Evolutionary conservation across 2,888 invertebrate genomes (phyloP).

Genomic region (Drosophila macrospina): DNA sequence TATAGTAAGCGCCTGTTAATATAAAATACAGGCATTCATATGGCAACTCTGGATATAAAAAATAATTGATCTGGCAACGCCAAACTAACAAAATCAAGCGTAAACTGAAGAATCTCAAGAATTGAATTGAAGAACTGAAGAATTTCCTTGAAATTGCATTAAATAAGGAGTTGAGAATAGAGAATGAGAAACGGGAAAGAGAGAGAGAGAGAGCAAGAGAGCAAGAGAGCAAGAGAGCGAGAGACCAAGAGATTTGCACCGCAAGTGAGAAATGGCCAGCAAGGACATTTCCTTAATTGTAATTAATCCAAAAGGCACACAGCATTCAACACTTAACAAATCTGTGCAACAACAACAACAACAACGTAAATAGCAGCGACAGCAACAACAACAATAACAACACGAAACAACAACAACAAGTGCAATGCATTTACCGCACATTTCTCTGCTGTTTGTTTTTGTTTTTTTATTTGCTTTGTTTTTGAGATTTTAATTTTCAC

Average conservation of each 20-base stretch:
- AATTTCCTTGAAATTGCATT: neutral
- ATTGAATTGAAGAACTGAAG: neutral
- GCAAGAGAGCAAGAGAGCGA: neutral
- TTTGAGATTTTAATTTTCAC: conserved; percentile 47
- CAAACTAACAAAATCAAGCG: no score
- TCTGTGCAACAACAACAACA: conserved; percentile 1
- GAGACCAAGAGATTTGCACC: neutral
- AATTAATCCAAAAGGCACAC: conserved; percentile 48
- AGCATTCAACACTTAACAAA: conserved; percentile 31
- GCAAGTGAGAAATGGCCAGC: neutral
- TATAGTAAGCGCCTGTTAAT: no score
- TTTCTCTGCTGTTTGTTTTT: neutral
- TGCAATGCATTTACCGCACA: conserved; percentile 32
- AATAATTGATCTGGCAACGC: neutral
- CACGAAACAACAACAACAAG: conserved; percentile 15
- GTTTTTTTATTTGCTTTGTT: neutral
- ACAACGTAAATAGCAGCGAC: no score
- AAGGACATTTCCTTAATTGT: conserved; percentile 32
- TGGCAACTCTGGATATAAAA: neutral
- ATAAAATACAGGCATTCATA: neutral
- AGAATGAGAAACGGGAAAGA: neutral
- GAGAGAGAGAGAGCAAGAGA: neutral
- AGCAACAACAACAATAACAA: neutral
- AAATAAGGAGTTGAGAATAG: no score
- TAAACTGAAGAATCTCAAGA: no score